These are phyloP conservation scores for Mixornis gularis DNA, from an alignment of 2,113 vertebrate genomes.

Conservation along the genomic window DNA sequence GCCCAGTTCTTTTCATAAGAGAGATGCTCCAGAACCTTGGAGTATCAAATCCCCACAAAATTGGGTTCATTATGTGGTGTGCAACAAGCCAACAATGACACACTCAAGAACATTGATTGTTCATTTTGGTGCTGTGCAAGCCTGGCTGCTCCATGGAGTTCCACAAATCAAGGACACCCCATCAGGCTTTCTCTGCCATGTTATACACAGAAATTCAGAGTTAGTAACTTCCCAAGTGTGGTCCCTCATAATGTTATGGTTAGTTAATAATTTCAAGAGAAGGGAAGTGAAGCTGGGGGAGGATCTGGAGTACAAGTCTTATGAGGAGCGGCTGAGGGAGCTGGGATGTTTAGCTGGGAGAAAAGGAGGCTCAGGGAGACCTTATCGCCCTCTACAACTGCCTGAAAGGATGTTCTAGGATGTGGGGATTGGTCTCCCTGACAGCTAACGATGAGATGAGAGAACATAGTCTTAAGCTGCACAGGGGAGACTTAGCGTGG, in stretches of 20 bases:
- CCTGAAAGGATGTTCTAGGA: neutral
- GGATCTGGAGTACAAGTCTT: neutral
- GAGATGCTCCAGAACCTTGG: neutral
- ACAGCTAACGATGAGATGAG: neutral
- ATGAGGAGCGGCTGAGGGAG: neutral
- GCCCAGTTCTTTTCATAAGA: neutral
- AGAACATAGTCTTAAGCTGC: neutral
- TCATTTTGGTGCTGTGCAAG: neutral
- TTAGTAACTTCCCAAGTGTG: neutral
- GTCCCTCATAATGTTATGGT: neutral
- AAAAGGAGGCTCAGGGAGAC: neutral
- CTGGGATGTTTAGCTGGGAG: neutral
- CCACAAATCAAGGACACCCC: neutral
- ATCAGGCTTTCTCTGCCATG: neutral
- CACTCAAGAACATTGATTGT: too few relatives aligned
- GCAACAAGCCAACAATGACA: neutral
- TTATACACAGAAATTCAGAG: neutral
- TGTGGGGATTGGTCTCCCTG: neutral
- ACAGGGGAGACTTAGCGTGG: neutral
- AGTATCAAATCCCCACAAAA: neutral
- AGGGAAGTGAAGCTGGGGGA: neutral
- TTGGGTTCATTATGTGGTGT: accelerated
- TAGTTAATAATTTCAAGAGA: neutral
- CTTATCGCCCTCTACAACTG: accelerated
- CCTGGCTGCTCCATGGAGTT: accelerated